Base-by-base conservation (phyloP, 2,797 vertebrate species). In the Echeneis naucrates region DNA sequence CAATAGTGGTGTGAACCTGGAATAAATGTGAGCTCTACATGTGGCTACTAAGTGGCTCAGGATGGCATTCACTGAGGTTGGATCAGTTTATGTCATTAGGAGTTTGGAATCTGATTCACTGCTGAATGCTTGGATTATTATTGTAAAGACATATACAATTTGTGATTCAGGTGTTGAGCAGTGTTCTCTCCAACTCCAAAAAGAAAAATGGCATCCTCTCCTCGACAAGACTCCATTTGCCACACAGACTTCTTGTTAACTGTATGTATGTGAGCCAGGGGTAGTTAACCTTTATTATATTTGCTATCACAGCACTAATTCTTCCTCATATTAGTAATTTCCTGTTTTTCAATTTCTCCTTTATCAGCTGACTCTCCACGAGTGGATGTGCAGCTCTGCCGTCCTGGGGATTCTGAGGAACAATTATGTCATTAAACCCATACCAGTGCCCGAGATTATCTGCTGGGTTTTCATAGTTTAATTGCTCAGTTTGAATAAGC, bases 11-110 rank as follows among this genome's bases (percentile, higher is more conserved):
- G 52, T 95, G 95, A 0, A 90, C 89, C 0, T 70, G 91, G 75
- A 89, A 92, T 2, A 89, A 91, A 81, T 96, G 96, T 21, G 96
- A 96, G 50, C 93, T 93, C 0, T 95, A 96, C 85, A 85, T 95
- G 8, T 95, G 8, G 93, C 94, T n/a, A 2, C 86, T 96, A 47
- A 95, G 94, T 32, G 94, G 94, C 56, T 95, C 93, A 62, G 92
- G 90, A n/a, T 5, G 95, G 94, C 82, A 30, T 88, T 97, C 4
- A 88, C 93, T 19, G 94, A 96, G 95, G 96, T 90, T 37, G 40
- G 70, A 47, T 26, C 21, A 42, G 8, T 33, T 53, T 11, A 33
- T 26, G 12, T 45, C 19, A 12, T 16, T 4, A 52, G 1, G 9
- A n/a, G 2, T 53, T 74, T 64, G 0, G 6, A 35, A 35, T 58